Base-by-base conservation (phyloP, 2,113 vertebrate species). In the Lagopus leucura region DNA sequence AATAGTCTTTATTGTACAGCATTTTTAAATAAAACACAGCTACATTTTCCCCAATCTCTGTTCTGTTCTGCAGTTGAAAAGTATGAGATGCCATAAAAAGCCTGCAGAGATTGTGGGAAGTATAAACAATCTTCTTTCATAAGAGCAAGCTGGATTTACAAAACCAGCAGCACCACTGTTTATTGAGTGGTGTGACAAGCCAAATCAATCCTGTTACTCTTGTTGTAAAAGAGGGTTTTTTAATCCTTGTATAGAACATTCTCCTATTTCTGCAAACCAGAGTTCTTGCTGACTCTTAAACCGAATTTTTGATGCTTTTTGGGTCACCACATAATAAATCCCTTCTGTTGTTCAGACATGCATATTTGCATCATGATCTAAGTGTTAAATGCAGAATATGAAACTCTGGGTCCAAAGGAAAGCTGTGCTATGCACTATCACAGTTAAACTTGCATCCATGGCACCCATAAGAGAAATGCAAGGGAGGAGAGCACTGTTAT, bases 51-150 rank as follows among this genome's bases (percentile, higher is more conserved):
- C 67, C 60, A 20, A 40, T 76, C 25, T 88, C 30, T 75, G 6
- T 48, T 82, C 77, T 65, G 32, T 27, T 82, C 47, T 79, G 36
- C 74, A 89, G 83, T 34, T 72, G 34, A 82, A 67, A 87, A 89
- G 89, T 76, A 89, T 55, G 55, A 85, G 82, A 42, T 45, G 34
- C 48, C 70, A 45, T 79, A 70, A 87, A 76, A 85, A 83, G 79
- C 27, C 36, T 61, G 54, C 84, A 74, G 94, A 85, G 2, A 6
- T 22, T 70, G 45, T 43, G 32, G 84, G 88, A 92, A 95, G 36
- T 38, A 76, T 75, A 92, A 94, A 84, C 48, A 88, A 94, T 27
- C 58, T 75, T 57, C 63, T 79, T 92, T 64, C 66, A 17, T 72
- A 57, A 82, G 30, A 67, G 89, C 40, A 82, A 90, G 63, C 48